Evolutionary conservation across 2,797 vertebrate species (phyloP).

Genomic region (Channa striata): DNA sequence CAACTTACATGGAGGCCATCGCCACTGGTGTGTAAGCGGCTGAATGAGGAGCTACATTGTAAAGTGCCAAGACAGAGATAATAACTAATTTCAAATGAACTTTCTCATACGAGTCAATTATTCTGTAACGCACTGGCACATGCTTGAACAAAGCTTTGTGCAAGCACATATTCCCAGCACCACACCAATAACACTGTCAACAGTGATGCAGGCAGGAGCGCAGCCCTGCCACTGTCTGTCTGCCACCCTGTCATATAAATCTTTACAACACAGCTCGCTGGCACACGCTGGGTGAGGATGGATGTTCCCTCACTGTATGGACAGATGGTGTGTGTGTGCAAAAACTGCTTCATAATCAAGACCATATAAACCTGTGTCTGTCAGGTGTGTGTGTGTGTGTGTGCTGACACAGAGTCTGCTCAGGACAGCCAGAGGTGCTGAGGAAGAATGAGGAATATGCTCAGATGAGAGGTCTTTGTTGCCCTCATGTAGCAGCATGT

Average conservation of each 20-base stretch:
- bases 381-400: conserved; percentile 32
- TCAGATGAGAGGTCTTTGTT: conserved; percentile 15
- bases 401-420: conserved; percentile 50
- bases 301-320: conserved; percentile 38
- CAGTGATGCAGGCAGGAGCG: conserved; percentile 14
- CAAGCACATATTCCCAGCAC: neutral
- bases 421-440: conserved; percentile 23
- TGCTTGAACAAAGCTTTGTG: neutral
- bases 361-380: conserved; percentile 48
- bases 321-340: conserved; percentile 33
- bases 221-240: conserved; percentile 58
- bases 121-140: neutral
- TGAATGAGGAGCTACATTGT: no score
- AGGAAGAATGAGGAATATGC: conserved; percentile 28
- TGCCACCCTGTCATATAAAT: conserved; percentile 66
- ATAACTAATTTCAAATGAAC: no score
- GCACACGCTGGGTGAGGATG: conserved; percentile 56
- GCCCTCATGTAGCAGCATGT: conserved; percentile 15
- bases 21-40: no score
- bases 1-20: no score
- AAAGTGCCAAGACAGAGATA: no score
- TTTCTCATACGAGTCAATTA: no score
- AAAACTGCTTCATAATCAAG: conserved; percentile 36
- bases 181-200: conserved; percentile 49
- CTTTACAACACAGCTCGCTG: conserved; percentile 49